These are phyloP conservation scores for Phrynocephalus guinanensis DNA, from an alignment of 2,797 vertebrate species.

Conservation along the genomic window DNA sequence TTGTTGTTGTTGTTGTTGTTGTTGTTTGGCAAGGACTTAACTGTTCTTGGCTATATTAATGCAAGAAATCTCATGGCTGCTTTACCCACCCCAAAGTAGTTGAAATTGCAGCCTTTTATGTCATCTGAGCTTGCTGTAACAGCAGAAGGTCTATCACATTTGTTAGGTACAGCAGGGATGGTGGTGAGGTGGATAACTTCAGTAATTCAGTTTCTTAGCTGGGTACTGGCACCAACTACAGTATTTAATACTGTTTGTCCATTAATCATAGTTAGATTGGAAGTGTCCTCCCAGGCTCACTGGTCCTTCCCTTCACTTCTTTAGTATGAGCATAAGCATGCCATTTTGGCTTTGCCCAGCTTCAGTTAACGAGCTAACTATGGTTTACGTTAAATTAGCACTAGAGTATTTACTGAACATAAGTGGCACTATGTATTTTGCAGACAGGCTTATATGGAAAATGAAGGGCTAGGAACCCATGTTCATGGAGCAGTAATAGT, in stretches of 20 bases:
- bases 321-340: not conserved
- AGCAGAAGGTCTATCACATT: too few species aligned
- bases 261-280: not conserved
- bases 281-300: not conserved
- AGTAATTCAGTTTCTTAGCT: not conserved
- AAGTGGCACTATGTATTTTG: not conserved
- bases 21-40: not conserved
- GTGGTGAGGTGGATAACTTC: not conserved
- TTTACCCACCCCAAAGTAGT: not conserved
- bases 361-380: not conserved
- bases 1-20: too few species aligned
- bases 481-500: not conserved
- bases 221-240: not conserved
- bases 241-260: not conserved
- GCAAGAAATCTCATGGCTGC: not conserved
- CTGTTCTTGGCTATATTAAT: conserved; percentile 2
- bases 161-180: not conserved
- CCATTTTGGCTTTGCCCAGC: not conserved
- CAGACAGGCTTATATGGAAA: not conserved
- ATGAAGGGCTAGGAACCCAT: not conserved
- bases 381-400: not conserved
- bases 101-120: not conserved
- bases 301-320: not conserved
- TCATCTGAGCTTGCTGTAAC: not conserved
- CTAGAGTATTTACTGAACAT: not conserved